A percentile compares a stretch with the other conserved stretches of the same genome.
These are phyloP conservation scores for Tubiluchus corallicola DNA, from an alignment of 2,888 invertebrate species.

Conservation along the genomic window DNA sequence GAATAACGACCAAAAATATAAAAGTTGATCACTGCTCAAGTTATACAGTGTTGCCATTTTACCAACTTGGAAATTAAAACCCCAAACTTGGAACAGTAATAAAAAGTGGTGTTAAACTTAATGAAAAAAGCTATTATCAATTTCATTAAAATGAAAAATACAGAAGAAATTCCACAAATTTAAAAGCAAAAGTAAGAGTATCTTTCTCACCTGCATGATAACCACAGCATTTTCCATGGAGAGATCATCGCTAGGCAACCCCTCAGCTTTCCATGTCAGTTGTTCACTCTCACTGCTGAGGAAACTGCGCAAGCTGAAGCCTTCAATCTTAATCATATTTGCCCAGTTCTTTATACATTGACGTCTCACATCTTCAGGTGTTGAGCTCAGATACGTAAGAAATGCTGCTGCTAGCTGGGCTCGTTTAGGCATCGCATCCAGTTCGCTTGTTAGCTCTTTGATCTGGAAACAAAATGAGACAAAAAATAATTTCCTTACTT, in stretches of 20 bases:
- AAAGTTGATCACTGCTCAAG: too few species aligned
- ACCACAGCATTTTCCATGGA: slow-evolving; percentile 63
- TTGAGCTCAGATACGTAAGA: slow-evolving; percentile 49
- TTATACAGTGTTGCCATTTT: too few species aligned
- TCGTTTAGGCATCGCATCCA: slow-evolving; percentile 42
- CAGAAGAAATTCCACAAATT: background rate
- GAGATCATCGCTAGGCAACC: slow-evolving; percentile 54
- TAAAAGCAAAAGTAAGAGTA: background rate
- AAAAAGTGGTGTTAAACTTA: too few species aligned
- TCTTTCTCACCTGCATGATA: slow-evolving; percentile 42
- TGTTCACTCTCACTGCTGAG: slow-evolving; percentile 51
- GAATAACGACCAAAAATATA: too few species aligned
- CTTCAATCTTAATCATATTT: slow-evolving; percentile 21
- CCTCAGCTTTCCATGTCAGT: slow-evolving; percentile 66
- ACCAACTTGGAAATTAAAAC: background rate
- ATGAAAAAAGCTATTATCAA: slow-evolving; percentile 9
- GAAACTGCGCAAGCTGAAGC: slow-evolving; percentile 33
- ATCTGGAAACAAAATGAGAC: slow-evolving; percentile 34
- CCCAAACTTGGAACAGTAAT: too few species aligned
- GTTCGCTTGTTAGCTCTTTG: slow-evolving; percentile 36
- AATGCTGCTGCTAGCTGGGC: slow-evolving; percentile 56
- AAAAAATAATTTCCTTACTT: slow-evolving; percentile 17
- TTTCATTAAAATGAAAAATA: slow-evolving; percentile 13
- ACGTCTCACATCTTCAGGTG: slow-evolving; percentile 47
- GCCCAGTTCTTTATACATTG: slow-evolving; percentile 33